Evolutionary conservation across 2,113 vertebrate genomes (phyloP).

Genomic region (Hypomesus transpacificus): DNA sequence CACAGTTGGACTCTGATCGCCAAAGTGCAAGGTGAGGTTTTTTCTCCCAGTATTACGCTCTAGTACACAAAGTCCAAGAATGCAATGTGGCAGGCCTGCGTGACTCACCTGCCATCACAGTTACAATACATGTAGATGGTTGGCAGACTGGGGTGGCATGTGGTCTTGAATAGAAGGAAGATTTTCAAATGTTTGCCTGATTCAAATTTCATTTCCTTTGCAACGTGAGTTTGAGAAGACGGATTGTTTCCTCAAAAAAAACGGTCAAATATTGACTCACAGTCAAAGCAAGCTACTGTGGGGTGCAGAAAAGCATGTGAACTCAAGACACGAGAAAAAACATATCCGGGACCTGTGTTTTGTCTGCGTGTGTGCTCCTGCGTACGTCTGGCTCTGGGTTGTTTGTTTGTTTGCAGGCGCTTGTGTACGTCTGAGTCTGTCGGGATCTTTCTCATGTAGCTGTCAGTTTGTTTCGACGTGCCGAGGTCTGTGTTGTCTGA

Average conservation of each 20-base stretch:
- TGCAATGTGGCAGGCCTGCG: slow-evolving; percentile 61
- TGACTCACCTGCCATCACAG: slow-evolving; percentile 66
- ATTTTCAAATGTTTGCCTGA: slow-evolving; percentile 25
- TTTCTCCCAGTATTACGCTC: slow-evolving; percentile 40
- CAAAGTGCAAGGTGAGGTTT: slow-evolving; percentile 20
- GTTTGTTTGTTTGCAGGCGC: slow-evolving; percentile 14
- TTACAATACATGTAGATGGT: slow-evolving; percentile 63
- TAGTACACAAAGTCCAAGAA: slow-evolving; percentile 54
- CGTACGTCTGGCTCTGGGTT: neutral
- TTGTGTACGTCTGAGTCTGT: neutral
- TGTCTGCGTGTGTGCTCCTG: neutral
- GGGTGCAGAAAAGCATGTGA: too few species aligned
- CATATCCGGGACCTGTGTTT: neutral
- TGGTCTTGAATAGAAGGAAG: too few species aligned
- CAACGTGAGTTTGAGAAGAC: neutral
- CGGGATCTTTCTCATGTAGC: neutral
- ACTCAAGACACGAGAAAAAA: slow-evolving; percentile 10
- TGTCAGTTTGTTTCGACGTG: neutral
- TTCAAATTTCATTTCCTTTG: slow-evolving; percentile 32
- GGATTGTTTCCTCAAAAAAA: neutral
- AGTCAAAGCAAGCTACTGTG: too few species aligned
- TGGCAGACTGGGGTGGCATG: slow-evolving; percentile 38
- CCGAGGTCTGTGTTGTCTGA: slow-evolving; percentile 37
- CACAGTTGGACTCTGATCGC: neutral
- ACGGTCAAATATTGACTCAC: neutral